A percentile compares a stretch with the other conserved stretches of the same genome.
Conservation (phyloP, 2,797 vertebrate species). For the Pempheris klunzingeri region DNA sequence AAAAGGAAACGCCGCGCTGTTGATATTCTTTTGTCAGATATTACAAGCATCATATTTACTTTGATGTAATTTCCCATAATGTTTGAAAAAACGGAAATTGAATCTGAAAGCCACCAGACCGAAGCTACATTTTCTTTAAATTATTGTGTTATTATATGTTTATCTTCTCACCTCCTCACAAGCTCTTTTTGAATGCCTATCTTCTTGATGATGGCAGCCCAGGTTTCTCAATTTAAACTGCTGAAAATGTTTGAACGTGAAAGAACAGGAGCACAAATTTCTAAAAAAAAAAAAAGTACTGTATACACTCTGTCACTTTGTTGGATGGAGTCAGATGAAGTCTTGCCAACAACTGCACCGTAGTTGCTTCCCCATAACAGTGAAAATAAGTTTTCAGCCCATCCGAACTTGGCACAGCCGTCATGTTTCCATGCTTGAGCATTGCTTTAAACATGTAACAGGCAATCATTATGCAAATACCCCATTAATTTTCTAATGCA, state of each 20-base stretch:
- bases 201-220: background rate
- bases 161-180: background rate
- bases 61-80: background rate
- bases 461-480: slow-evolving; percentile 45
- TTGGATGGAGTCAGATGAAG: slow-evolving; percentile 6
- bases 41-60: background rate
- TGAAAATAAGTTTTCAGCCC: slow-evolving; percentile 15
- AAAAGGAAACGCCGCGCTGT: slow-evolving; percentile 26
- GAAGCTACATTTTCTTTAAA: background rate
- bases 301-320: slow-evolving; percentile 13
- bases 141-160: background rate
- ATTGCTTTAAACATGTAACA: slow-evolving; percentile 49
- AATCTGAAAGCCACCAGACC: background rate
- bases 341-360: slow-evolving; percentile 3
- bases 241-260: slow-evolving; percentile 12
- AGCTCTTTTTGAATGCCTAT: background rate
- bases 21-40: background rate
- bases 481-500: slow-evolving; percentile 23
- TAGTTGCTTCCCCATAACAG: slow-evolving; percentile 16
- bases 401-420: slow-evolving; percentile 46
- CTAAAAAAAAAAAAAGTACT: background rate
- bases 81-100: background rate
- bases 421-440: slow-evolving; percentile 44
- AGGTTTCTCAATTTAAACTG: background rate
- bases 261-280: background rate